Conservation (phyloP, 2,888 invertebrate genomes). For the Ganaspis brasiliensis region DNA sequence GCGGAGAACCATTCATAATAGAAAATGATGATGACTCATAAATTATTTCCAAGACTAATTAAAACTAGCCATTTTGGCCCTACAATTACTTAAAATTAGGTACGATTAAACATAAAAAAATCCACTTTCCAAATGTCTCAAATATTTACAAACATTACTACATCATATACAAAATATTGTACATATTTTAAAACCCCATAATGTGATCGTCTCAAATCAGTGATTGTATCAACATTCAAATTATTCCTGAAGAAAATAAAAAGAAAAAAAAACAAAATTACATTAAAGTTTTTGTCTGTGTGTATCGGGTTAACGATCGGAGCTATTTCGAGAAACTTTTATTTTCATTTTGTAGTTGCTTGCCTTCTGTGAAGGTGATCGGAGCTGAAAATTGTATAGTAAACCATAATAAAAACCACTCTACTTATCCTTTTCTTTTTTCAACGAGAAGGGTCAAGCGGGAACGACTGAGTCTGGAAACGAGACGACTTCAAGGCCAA, state of each 20-base stretch:
- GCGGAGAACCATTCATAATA: background rate
- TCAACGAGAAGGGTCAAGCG: constrained; percentile 14
- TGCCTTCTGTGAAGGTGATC: constrained; percentile 16
- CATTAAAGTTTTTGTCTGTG: background rate
- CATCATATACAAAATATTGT: no score
- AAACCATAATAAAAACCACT: constrained; percentile 16
- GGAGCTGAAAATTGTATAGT: constrained; percentile 22
- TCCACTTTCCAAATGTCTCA: no score
- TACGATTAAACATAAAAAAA: no score
- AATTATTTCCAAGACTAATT: background rate
- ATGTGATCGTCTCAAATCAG: no score
- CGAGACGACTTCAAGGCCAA: constrained; percentile 70
- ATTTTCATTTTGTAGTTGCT: constrained; percentile 4
- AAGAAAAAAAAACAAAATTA: background rate
- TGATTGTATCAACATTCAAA: no score
- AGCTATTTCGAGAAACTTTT: constrained; percentile 15
- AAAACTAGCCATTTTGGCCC: no score
- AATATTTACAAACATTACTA: no score
- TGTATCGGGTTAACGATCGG: constrained; percentile 3
- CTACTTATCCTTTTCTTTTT: constrained; percentile 23
- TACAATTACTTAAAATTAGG: no score
- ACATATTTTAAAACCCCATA: no score
- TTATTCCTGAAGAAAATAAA: background rate
- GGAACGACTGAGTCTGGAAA: constrained; percentile 50
- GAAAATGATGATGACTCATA: background rate